phyloP scores from a whole-genome alignment of 2,888 invertebrate species.

The Meta bourneti region DNA sequence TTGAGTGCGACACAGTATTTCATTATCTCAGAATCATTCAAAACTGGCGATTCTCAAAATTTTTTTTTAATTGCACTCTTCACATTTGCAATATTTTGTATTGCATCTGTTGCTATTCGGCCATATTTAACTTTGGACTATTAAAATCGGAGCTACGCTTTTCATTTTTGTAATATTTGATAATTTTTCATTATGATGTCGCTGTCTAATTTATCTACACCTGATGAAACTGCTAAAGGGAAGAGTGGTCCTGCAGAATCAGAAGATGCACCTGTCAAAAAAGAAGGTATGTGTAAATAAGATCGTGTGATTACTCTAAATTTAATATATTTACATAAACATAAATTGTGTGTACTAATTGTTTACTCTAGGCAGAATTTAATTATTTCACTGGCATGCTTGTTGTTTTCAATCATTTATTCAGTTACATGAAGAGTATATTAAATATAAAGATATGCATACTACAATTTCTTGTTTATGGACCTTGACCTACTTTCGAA shows the following conservation, averaged over 20 bases:
- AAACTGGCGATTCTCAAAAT: conserved; percentile 14
- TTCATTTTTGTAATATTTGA: neutral
- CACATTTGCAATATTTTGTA: conserved; percentile 24
- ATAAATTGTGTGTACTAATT: too few relatives aligned
- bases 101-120: conserved; percentile 50
- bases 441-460: too few relatives aligned
- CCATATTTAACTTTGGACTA: conserved; percentile 54
- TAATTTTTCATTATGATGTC: conserved; percentile 57
- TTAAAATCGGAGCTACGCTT: conserved; percentile 18
- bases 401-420: too few relatives aligned
- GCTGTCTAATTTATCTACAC: conserved; percentile 45
- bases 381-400: too few relatives aligned
- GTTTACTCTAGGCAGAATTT: too few relatives aligned
- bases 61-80: neutral
- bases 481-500: too few relatives aligned
- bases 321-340: too few relatives aligned
- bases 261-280: conserved; percentile 57
- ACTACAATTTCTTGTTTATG: too few relatives aligned
- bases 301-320: too few relatives aligned
- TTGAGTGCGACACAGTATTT: neutral
- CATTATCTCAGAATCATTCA: neutral
- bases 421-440: too few relatives aligned
- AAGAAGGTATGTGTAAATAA: neutral
- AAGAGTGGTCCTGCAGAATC: conserved; percentile 17
- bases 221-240: conserved; percentile 32